A percentile compares a stretch with the other conserved stretches of the same genome.
phyloP scores from a whole-genome alignment of 2,113 vertebrate species.

The Phrynocephalus versicolor region DNA sequence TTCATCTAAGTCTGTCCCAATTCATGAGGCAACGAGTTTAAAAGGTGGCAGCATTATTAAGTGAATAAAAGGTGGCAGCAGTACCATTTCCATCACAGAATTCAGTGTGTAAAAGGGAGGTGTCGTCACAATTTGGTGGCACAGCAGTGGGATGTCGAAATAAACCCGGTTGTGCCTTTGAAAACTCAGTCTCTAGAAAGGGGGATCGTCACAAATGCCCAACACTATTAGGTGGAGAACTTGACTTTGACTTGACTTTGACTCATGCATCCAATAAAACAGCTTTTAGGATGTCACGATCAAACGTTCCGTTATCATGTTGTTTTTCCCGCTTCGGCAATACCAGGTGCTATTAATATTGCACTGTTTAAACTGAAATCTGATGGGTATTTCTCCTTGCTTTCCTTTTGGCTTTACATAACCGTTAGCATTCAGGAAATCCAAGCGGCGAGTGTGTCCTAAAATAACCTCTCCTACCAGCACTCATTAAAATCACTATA shows the following conservation, averaged over 20 bases:
- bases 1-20: too few relatives aligned
- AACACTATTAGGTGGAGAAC: conserved; percentile 25
- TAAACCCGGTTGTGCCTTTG: too few relatives aligned
- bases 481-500: not conserved
- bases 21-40: too few relatives aligned
- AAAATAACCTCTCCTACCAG: conserved; percentile 27
- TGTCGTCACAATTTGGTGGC: too few relatives aligned
- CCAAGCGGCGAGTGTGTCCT: not conserved
- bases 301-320: not conserved
- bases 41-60: too few relatives aligned
- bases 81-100: too few relatives aligned
- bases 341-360: conserved; percentile 13
- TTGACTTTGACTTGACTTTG: conserved; percentile 9
- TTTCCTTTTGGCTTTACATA: not conserved
- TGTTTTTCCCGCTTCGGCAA: conserved; percentile 24
- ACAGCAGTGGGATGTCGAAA: too few relatives aligned
- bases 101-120: too few relatives aligned
- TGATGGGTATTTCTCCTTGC: not conserved
- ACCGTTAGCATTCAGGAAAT: conserved; percentile 3
- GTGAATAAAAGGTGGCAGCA: too few relatives aligned
- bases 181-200: too few relatives aligned
- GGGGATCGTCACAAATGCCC: too few relatives aligned
- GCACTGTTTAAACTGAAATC: conserved; percentile 17
- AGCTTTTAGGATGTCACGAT: rapidly evolving
- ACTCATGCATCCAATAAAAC: not conserved